Percentiles rank a stretch among this genome's conserved stretches.
Evolutionary conservation across 2,113 vertebrate genomes (phyloP).

Genomic region (Mionectes macconnelli): DNA sequence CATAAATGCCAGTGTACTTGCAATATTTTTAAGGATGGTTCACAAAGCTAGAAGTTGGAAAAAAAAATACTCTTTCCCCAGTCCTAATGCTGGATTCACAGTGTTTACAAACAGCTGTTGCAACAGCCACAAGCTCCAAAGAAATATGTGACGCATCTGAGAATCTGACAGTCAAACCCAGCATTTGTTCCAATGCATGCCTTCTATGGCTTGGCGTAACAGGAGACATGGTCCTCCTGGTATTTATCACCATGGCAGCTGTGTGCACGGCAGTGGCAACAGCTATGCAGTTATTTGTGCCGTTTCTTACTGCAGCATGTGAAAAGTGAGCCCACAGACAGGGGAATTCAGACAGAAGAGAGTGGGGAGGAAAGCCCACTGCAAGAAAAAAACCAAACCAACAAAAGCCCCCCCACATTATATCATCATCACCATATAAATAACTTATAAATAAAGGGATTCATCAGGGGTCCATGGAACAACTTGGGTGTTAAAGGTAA

Average conservation of each 20-base stretch:
- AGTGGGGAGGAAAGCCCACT: neutral
- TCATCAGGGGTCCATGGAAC: neutral
- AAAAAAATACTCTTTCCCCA: neutral
- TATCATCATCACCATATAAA: too few relatives aligned
- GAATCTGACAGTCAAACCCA: constrained; percentile 67
- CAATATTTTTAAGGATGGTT: constrained; percentile 48
- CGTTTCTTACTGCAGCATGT: neutral
- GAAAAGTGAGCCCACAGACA: neutral
- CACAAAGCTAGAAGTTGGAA: constrained; percentile 36
- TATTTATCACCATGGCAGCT: constrained; percentile 73
- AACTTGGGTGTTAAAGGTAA: neutral
- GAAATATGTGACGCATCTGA: constrained; percentile 72
- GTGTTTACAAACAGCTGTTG: constrained; percentile 80
- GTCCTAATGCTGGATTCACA: constrained; percentile 38
- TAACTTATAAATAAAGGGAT: neutral
- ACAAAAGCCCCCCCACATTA: too few relatives aligned
- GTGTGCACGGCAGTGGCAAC: constrained; percentile 28
- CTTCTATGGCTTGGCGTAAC: constrained; percentile 65
- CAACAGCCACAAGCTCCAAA: constrained; percentile 44
- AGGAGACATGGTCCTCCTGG: constrained; percentile 46
- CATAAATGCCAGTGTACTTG: constrained; percentile 57
- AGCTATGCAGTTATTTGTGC: constrained; percentile 7
- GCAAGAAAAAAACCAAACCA: neutral
- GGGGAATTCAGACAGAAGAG: constrained; percentile 27
- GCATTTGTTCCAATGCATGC: constrained; percentile 70